Evolutionary conservation across 2,797 vertebrate species (phyloP).

Genomic region (Hemitrygon akajei): DNA sequence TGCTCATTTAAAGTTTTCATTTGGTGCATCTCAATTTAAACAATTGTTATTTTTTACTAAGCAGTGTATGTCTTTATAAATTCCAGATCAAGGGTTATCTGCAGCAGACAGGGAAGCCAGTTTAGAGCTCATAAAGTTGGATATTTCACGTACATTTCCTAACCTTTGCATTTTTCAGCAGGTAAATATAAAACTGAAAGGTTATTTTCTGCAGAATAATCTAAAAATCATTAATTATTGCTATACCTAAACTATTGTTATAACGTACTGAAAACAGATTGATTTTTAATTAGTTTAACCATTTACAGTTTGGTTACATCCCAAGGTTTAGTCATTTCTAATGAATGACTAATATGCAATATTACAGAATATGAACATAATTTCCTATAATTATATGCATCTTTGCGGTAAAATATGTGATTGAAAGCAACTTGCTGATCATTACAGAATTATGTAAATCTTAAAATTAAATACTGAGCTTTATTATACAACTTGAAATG

Average conservation of each 20-base stretch:
- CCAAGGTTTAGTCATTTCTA: background rate
- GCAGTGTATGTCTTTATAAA: background rate
- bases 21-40: background rate
- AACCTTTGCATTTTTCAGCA: conserved; percentile 91
- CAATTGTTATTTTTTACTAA: background rate
- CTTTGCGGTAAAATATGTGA: background rate
- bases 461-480: too few relatives aligned
- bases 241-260: background rate
- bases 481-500: background rate
- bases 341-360: background rate
- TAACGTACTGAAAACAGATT: background rate
- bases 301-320: background rate
- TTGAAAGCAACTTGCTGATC: background rate
- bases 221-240: background rate
- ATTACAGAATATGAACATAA: background rate
- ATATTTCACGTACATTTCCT: conserved; percentile 92
- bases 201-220: background rate
- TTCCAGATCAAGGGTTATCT: conserved; percentile 66
- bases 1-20: background rate
- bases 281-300: background rate
- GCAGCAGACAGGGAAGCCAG: conserved; percentile 83
- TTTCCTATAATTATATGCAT: background rate
- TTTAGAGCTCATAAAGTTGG: conserved; percentile 89
- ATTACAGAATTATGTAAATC: background rate
- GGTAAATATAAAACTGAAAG: conserved; percentile 54